phyloP scores from a whole-genome alignment of 2,797 vertebrate species.

The Ptychobarbus kaznakovi region DNA sequence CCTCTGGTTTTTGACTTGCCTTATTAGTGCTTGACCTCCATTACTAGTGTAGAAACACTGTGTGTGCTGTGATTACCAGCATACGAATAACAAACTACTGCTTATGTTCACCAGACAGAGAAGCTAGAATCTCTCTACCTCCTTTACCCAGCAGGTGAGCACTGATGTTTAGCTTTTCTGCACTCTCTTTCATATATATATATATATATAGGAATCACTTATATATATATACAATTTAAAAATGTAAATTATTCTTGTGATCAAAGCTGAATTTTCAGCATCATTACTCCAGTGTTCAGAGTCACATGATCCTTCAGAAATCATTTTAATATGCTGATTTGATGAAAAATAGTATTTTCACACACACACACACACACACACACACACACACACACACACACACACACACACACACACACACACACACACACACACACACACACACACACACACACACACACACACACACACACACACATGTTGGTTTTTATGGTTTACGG shows the following conservation, averaged over 20 bases:
- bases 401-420: too few relatives aligned
- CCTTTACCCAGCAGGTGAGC: constrained; percentile 76
- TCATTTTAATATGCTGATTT: not conserved
- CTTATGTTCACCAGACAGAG: constrained; percentile 70
- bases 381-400: too few relatives aligned
- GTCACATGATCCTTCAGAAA: not conserved
- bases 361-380: too few relatives aligned
- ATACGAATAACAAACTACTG: not conserved
- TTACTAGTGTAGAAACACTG: not conserved
- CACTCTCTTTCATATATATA: not conserved
- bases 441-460: too few relatives aligned
- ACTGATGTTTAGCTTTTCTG: not conserved
- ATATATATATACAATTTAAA: too few relatives aligned
- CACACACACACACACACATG: too few relatives aligned
- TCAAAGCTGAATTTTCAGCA: too few relatives aligned
- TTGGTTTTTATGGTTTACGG: too few relatives aligned
- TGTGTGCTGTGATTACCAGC: not conserved
- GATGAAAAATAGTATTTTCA: not conserved
- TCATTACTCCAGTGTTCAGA: not conserved
- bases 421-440: too few relatives aligned
- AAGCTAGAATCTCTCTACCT: constrained; percentile 70
- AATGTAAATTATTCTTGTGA: too few relatives aligned
- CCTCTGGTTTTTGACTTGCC: not conserved
- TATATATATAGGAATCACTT: too few relatives aligned
- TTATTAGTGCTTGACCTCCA: not conserved